A percentile compares a stretch with the other conserved stretches of the same genome.
Conservation (phyloP, 2,113 vertebrate species). For the Rhabdornis inornatus region DNA sequence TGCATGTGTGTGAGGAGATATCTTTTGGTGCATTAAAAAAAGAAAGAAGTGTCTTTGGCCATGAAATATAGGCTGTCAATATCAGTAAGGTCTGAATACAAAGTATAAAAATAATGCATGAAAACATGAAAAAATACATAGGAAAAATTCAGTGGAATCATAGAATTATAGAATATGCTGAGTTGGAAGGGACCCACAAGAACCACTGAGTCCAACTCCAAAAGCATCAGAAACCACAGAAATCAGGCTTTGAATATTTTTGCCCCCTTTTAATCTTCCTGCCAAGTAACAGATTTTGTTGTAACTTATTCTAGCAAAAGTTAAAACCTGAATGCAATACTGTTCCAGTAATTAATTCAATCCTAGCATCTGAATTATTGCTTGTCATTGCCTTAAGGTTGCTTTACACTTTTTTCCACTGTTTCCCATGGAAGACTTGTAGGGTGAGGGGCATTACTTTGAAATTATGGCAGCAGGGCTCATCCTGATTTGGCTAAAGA, state of each 20-base stretch:
- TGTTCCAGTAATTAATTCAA: neutral
- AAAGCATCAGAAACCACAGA: neutral
- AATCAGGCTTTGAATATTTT: neutral
- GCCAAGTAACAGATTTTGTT: neutral
- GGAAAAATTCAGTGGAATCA: neutral
- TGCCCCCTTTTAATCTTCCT: neutral
- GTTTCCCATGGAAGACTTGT: neutral
- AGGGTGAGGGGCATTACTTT: neutral
- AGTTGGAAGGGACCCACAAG: neutral
- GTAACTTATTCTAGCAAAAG: neutral
- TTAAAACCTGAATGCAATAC: neutral
- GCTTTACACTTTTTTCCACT: neutral
- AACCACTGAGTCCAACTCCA: neutral
- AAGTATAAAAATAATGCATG: neutral
- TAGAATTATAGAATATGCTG: neutral
- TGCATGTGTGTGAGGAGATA: neutral
- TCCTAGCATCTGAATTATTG: neutral
- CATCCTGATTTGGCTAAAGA: neutral
- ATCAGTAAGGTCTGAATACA: neutral
- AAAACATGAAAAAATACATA: neutral
- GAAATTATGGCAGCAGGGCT: neutral
- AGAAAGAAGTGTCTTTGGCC: rapidly evolving
- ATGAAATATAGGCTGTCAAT: neutral
- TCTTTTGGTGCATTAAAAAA: neutral
- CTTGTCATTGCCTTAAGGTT: neutral